A percentile compares a stretch with the other conserved stretches of the same genome.
Evolutionary conservation across 2,888 invertebrate genomes (phyloP).

Genomic region (Microplitis manilae): DNA sequence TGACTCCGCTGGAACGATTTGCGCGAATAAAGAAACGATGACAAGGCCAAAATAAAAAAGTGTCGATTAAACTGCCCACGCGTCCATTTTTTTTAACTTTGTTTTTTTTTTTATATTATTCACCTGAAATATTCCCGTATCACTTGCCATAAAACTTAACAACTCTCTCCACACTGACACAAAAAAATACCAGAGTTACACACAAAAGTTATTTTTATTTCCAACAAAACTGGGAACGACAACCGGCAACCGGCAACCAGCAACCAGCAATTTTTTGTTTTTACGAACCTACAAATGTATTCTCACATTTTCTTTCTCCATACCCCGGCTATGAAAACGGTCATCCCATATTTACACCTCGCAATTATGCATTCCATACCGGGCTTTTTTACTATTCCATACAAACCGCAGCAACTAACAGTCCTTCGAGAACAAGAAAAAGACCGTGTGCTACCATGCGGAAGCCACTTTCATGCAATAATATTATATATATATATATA

Average conservation of each 20-base stretch:
- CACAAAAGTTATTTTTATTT: not conserved
- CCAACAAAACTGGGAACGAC: not conserved
- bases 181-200: not conserved
- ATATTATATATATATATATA: slow-evolving; percentile 5
- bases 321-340: not conserved
- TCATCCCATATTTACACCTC: slow-evolving; percentile 2
- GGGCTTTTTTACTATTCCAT: not conserved
- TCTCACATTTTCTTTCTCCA: not conserved
- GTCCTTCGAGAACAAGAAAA: slow-evolving; percentile 18
- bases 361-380: slow-evolving; percentile 4
- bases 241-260: not conserved
- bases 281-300: slow-evolving; percentile 1
- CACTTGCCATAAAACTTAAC: not conserved
- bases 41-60: slow-evolving; percentile 1
- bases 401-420: slow-evolving; percentile 15
- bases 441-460: slow-evolving; percentile 4
- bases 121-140: not conserved
- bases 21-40: slow-evolving; percentile 1
- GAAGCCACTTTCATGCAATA: slow-evolving; percentile 7
- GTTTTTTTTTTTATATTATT: not conserved
- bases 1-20: not conserved
- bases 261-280: not conserved
- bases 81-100: not conserved
- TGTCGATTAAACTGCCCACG: slow-evolving; percentile 1
- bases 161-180: not conserved